Percentiles rank a stretch among this genome's conserved stretches.
phyloP scores from a whole-genome alignment of 2,888 invertebrate species.

The Phania funesta region DNA sequence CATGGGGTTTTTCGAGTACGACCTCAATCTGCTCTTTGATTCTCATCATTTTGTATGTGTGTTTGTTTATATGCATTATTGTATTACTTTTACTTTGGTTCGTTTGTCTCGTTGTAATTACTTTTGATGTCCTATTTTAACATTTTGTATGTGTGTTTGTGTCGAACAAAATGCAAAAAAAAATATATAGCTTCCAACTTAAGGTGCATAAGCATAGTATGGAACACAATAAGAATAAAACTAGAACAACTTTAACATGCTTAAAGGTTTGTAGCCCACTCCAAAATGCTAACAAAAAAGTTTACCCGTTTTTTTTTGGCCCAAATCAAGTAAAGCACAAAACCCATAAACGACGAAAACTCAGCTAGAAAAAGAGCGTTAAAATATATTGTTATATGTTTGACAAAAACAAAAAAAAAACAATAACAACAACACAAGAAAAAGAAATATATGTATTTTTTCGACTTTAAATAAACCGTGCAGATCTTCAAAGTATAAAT shows the following conservation, averaged over 20 bases:
- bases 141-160: not conserved
- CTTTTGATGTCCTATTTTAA: not conserved
- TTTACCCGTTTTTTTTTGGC: not conserved
- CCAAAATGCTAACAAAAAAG: not conserved
- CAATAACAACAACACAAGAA: not conserved
- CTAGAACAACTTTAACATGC: slow-evolving; percentile 1
- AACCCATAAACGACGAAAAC: slow-evolving; percentile 1
- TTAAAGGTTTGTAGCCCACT: not conserved
- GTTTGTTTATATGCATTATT: not conserved
- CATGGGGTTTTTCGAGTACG: slow-evolving; percentile 23
- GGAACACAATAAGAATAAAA: slow-evolving; percentile 25
- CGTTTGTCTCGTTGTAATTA: slow-evolving; percentile 19
- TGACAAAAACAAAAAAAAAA: not conserved
- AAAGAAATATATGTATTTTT: not conserved
- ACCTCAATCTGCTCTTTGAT: slow-evolving; percentile 54
- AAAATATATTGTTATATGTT: slow-evolving; percentile 40
- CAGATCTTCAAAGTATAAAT: slow-evolving; percentile 1
- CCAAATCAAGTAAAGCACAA: slow-evolving; percentile 27
- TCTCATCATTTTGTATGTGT: slow-evolving; percentile 5
- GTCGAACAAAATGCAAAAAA: slow-evolving; percentile 14
- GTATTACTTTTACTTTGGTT: slow-evolving; percentile 20
- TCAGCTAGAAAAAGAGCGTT: slow-evolving; percentile 28
- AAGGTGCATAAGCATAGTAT: slow-evolving; percentile 17
- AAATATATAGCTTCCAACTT: not conserved
- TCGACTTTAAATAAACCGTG: not conserved